Base-by-base conservation (phyloP, 2,113 vertebrate species). In the Sitta europaea region DNA sequence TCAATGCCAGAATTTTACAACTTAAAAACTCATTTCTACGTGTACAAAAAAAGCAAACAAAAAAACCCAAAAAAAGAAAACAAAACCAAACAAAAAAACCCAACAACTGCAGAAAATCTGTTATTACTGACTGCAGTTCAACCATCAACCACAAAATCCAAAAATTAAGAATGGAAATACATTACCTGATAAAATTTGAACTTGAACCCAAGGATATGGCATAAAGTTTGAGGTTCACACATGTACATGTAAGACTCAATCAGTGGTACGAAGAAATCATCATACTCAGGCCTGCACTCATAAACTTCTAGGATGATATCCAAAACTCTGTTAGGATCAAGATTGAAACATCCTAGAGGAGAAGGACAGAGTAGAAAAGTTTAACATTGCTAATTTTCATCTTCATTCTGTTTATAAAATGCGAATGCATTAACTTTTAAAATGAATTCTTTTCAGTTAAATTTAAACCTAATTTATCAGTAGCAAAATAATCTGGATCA, bases 181-280 rank as follows among this genome's bases (percentile, higher is more conserved):
- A 67, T 97, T 97, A 99, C 99, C 99, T 99, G 99, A 96, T 99
- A 99, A 97, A 99, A 99, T 96, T 99, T 99, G 98, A 99, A 99
- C 96, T 99, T 99, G 97, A 99, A 99, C 59, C 99, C 99, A 91
- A 99, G 98, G 96, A 99, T 99, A 98, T 99, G 99, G 98, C 99
- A 99, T 47, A 99, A 98, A 83, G 99, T 99, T 98, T 99, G 99
- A 71, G 99, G 99, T 95, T 99, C 99, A 97, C 99, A 99, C 98
- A 98, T 98, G 92, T 98, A 98, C 99, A 99, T 99, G 88, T 99
- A 99, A 47, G 99, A 99, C 95, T 99, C 99, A 95, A 99, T 99
- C 95, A 99, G 98, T 57, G 99, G 98, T 90, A 99, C 98, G 96
- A 99, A 99, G 97, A 99, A 99, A 79, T 99, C 99, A 94, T 99